Evolutionary conservation across 2,888 invertebrate genomes (phyloP), one percentile per base, ranked within the genome.

Genomic region (Peribatodes rhomboidaria): DNA sequence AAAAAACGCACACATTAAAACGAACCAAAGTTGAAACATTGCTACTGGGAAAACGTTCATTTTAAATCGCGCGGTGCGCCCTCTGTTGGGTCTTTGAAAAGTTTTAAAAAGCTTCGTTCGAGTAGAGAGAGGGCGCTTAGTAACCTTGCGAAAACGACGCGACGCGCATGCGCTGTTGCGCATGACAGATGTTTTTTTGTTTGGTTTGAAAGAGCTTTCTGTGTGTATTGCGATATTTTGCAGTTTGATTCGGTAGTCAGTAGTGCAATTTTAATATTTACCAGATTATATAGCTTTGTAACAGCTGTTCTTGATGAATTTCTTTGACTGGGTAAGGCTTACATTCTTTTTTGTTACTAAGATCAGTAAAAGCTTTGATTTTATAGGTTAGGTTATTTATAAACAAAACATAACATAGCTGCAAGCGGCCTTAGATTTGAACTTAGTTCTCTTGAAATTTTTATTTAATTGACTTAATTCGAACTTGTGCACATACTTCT

Each of bases 321-420:
- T 44, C 35, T 33, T 58, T 13, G 0, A 39, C 16, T 9, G 10
- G 39, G 62, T 41, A 13, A 57, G 39, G n/a, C n/a, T 16, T 8
- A 18, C 0, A 13, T 8, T 13, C 11, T 8, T 33, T 27, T 16
- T 6, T 22, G 18, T n/a, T n/a, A n/a, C n/a, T n/a, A n/a, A n/a
- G n/a, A n/a, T n/a, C n/a, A 2, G n/a, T 3, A 7, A 16, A 18
- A 76, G 74, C 77, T 76, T 71, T 65, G 20, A 61, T 14, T 67
- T 69, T 71, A 39, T 60, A 78, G 80, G 79, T 65, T 53, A 49
- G 52, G 14, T 55, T 65, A 63, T 67, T 64, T 69, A 66, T 60
- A 71, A 64, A 69, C 67, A 70, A 44, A 49, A 0, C 18, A 33
- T 1, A 13, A 6, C 9, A 37, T 16, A 14, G 35, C n/a, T 27